Base-by-base conservation (phyloP, 23 tunicate species). In the Aplidium turbinatum region DNA sequence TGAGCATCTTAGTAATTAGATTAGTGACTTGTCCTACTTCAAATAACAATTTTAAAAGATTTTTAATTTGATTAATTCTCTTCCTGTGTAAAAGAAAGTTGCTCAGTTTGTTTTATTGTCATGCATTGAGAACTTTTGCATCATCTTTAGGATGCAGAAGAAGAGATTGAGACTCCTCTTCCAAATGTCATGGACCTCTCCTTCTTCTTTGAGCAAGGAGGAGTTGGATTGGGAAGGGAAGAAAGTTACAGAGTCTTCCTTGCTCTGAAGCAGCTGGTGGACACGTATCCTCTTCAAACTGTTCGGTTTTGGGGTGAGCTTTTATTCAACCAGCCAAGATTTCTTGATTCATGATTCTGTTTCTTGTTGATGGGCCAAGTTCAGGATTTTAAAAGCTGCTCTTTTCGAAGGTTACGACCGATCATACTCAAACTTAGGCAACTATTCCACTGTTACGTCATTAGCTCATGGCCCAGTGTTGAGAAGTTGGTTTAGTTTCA, bases 211-310 rank as follows among this genome's bases (percentile, higher is more conserved):
- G 99, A 94, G 47, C 95, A 94, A 73, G 94, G 95, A 28, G 99
- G 99, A 0, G 73, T 94, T 20, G 94, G 95, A 9, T 84, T 94
- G 33, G 94, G 99, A 25, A 76, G 66, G 28, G 99, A 94, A 47
- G 99, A 94, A 40, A 78, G 73, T 52, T 94, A 81, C 73, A 46
- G 95, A 78, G 64, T 87, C 18, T 87, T 89, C 36, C 99, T 94
- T 33, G 79, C 95, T 34, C 65, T 94, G 35, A 94, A 87, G 57
- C 95, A 82, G 36, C 90, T 94, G 33, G 89, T 87, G 2, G 99
- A 94, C 60, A 78, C 99, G 19, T 82, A 86, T 47, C 99, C 99
- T n/a, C 78, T 94, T 38, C 94, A 87, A 58, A 94, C 94, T 22
- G 94, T 87, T 32, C 34, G 99, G 47, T 94, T 94, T 60, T 94